Conservation (phyloP, 1,140 invertebrate species). For the Harpegnathos saltator region DNA sequence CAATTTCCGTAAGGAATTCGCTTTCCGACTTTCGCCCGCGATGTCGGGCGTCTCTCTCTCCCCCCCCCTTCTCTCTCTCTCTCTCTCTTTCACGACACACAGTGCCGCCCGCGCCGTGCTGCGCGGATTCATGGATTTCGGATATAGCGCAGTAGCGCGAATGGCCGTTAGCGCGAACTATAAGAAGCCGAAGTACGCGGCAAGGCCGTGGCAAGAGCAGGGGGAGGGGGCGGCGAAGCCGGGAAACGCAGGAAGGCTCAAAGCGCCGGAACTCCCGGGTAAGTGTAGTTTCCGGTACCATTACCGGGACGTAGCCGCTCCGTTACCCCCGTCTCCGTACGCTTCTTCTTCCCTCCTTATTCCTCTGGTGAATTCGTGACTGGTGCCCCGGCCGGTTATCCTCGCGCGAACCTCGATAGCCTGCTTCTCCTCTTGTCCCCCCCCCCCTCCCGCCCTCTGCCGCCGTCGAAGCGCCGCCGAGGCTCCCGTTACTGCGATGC, state of each 20-base stretch:
- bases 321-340: conserved; percentile 72
- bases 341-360: conserved; percentile 66
- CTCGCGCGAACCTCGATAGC: conserved; percentile 54
- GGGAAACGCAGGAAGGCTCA: conserved; percentile 69
- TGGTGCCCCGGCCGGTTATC: conserved; percentile 20
- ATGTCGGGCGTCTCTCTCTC: too few species aligned
- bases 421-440: too few species aligned
- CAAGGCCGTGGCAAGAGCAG: too few species aligned
- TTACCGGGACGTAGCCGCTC: conserved; percentile 75
- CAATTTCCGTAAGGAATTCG: conserved; percentile 64
- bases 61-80: too few species aligned
- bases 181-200: conserved; percentile 58
- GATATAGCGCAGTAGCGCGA: conserved; percentile 74
- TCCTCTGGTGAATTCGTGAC: conserved; percentile 55
- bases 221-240: conserved; percentile 31
- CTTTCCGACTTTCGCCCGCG: conserved; percentile 52
- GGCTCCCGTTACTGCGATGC: too few species aligned
- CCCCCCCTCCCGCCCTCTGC: too few species aligned
- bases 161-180: conserved; percentile 71
- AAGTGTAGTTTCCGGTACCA: conserved; percentile 83
- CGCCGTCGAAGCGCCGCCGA: too few species aligned
- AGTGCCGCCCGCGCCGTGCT: too few species aligned
- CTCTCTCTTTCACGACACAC: too few species aligned
- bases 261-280: conserved; percentile 79
- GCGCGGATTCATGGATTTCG: conserved; percentile 72